Evolutionary conservation across 2,113 vertebrate species (phyloP).

Genomic region (Peromyscus maniculatus): DNA sequence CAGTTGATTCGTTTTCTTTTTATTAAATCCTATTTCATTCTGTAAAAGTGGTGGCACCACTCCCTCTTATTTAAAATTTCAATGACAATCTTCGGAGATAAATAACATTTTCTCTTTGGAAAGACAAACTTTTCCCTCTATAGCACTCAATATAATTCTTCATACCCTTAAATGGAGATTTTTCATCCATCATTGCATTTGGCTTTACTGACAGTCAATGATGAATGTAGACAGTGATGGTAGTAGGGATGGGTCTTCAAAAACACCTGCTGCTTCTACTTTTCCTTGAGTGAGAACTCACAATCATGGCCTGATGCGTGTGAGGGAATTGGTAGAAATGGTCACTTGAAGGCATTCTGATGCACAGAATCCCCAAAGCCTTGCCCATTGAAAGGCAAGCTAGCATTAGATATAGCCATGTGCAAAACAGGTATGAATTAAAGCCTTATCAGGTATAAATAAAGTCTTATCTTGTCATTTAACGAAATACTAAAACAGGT

Average conservation of each 20-base stretch:
- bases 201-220: slow-evolving; percentile 36
- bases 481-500: neutral
- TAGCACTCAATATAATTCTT: neutral
- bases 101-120: neutral
- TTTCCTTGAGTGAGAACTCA: slow-evolving; percentile 29
- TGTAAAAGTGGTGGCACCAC: neutral
- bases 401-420: neutral
- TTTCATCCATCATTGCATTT: slow-evolving; percentile 1
- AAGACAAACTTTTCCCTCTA: neutral
- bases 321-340: neutral
- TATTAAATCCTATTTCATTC: neutral
- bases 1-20: neutral
- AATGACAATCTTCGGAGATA: neutral
- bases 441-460: neutral
- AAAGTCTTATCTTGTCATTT: neutral
- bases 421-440: neutral
- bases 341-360: neutral
- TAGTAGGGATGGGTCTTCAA: slow-evolving; percentile 47
- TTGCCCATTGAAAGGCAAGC: slow-evolving; percentile 23
- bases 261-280: slow-evolving; percentile 42
- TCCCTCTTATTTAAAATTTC: neutral
- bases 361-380: neutral
- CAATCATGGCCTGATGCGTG: neutral
- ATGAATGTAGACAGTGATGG: slow-evolving; percentile 43
- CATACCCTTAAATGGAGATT: neutral